Percentiles rank a stretch among this genome's conserved stretches.
These are phyloP conservation scores for Panthera uncia DNA, from an alignment of 2,113 vertebrate species.

Conservation along the genomic window DNA sequence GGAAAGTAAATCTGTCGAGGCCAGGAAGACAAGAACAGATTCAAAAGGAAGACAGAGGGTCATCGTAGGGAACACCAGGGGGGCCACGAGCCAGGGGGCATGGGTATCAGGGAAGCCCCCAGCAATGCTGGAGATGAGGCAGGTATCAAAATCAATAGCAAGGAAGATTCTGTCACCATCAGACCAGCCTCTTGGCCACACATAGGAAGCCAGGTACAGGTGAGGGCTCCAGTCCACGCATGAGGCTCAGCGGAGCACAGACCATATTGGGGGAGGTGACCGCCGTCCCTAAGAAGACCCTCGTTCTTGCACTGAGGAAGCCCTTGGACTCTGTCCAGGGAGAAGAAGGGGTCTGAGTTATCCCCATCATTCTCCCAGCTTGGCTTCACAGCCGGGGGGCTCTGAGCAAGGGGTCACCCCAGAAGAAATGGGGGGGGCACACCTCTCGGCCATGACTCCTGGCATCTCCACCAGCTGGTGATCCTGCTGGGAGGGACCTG, in stretches of 20 bases:
- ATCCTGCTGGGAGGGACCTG: neutral
- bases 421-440: neutral
- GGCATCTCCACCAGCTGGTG: neutral
- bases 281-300: neutral
- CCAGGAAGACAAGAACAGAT: rapidly evolving
- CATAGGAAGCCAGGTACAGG: rapidly evolving
- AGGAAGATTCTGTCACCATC: neutral
- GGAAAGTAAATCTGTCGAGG: rapidly evolving
- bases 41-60: neutral
- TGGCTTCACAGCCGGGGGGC: neutral
- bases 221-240: neutral
- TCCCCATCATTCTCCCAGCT: neutral
- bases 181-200: neutral
- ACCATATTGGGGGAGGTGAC: rapidly evolving
- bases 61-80: rapidly evolving
- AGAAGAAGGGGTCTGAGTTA: neutral
- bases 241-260: rapidly evolving
- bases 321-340: neutral
- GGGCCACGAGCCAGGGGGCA: neutral
- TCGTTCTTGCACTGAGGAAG: rapidly evolving
- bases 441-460: neutral
- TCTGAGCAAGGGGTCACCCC: neutral
- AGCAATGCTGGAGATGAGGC: neutral
- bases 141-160: neutral
- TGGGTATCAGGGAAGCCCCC: rapidly evolving